phyloP scores from a whole-genome alignment of 2,113 vertebrate genomes.

The Jacana jacana region DNA sequence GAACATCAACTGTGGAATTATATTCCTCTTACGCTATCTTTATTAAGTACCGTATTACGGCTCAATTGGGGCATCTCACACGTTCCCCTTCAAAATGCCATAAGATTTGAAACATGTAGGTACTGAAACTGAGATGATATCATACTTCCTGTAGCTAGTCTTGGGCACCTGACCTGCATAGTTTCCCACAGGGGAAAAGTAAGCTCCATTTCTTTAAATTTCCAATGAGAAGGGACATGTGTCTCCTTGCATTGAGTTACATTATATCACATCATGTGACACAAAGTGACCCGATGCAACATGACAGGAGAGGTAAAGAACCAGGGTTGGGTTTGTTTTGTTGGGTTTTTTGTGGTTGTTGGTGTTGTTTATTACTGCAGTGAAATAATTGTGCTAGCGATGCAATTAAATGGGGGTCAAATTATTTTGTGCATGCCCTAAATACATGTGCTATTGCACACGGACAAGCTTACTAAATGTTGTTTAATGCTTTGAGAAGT shows the following conservation, averaged over 20 bases:
- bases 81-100: slow-evolving; percentile 31
- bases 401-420: background rate
- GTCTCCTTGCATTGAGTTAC: slow-evolving; percentile 78
- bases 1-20: slow-evolving; percentile 5
- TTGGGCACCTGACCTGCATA: slow-evolving; percentile 73
- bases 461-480: background rate
- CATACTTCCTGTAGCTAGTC: slow-evolving; percentile 65
- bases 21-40: background rate
- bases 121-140: slow-evolving; percentile 68
- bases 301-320: slow-evolving; percentile 75
- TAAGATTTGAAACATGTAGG: slow-evolving; percentile 57
- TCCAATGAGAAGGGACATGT: slow-evolving; percentile 82
- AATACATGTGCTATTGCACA: background rate
- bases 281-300: slow-evolving; percentile 67
- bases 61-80: slow-evolving; percentile 41
- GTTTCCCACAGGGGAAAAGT: slow-evolving; percentile 74
- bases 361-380: background rate
- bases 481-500: background rate
- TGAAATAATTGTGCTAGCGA: background rate
- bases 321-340: background rate
- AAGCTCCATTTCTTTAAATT: slow-evolving; percentile 67
- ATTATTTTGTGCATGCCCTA: slow-evolving; percentile 1
- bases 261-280: slow-evolving; percentile 73
- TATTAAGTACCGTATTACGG: background rate
- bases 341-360: background rate